phyloP scores from a whole-genome alignment of 2,888 invertebrate species.

The Conchocele bisecta region DNA sequence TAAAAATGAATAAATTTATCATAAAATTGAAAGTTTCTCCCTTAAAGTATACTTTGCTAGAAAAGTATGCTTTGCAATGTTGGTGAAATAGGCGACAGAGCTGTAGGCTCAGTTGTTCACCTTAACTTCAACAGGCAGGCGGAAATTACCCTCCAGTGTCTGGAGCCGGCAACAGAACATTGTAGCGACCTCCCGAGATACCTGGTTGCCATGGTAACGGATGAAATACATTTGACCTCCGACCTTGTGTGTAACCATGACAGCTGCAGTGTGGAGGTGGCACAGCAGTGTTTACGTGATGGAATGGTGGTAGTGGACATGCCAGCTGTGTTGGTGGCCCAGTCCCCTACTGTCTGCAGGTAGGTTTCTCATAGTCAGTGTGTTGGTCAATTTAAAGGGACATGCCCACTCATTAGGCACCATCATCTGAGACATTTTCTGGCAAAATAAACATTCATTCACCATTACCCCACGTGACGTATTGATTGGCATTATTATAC shows the following conservation, averaged over 20 bases:
- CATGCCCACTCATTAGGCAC: no score
- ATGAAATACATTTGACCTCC: constrained; percentile 42
- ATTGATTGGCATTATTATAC: no score
- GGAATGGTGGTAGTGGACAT: constrained; percentile 25
- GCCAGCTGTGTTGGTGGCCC: constrained; percentile 26
- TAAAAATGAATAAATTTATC: no score
- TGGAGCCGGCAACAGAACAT: constrained; percentile 9
- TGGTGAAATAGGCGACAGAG: no score
- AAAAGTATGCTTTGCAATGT: no score
- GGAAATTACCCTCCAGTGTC: constrained; percentile 16
- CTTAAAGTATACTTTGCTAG: no score
- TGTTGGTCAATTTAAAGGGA: no score
- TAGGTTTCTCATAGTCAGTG: constrained; percentile 16
- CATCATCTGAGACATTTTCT: no score
- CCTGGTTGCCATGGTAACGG: constrained; percentile 28
- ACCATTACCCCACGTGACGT: no score
- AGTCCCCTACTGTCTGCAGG: constrained; percentile 41
- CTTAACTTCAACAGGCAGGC: constrained; percentile 21
- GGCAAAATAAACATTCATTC: no score
- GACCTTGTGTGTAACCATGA: constrained; percentile 38
- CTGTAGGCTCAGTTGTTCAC: not conserved
- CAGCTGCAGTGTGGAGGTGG: constrained; percentile 36
- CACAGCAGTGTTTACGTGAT: constrained; percentile 32
- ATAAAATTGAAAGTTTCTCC: no score
- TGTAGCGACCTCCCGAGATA: constrained; percentile 41